These are phyloP conservation scores for Nephrocerus scutellatus DNA, from an alignment of 2,888 invertebrate genomes.

Conservation along the genomic window DNA sequence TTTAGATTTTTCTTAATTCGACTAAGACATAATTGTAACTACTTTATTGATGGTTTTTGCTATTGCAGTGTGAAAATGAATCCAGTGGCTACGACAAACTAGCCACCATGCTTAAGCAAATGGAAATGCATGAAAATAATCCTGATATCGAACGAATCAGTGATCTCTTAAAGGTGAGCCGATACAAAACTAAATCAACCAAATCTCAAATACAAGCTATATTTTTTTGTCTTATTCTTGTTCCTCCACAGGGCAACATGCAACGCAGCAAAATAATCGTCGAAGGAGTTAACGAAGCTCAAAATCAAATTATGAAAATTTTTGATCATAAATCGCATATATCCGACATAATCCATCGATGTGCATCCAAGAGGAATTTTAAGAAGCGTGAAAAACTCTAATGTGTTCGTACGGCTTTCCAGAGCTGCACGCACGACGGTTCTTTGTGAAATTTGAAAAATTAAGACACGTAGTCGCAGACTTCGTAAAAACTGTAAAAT, in stretches of 20 bases:
- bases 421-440: too few species aligned
- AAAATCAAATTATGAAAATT: slow-evolving; percentile 78
- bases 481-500: too few species aligned
- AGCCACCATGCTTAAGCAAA: slow-evolving; percentile 40
- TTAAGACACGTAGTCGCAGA: too few species aligned
- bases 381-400: slow-evolving; percentile 76
- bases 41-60: slow-evolving; percentile 8
- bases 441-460: too few species aligned
- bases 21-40: not conserved
- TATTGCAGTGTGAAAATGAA: slow-evolving; percentile 51
- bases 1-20: not conserved
- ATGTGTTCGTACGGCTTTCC: too few species aligned
- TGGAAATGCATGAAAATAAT: slow-evolving; percentile 49
- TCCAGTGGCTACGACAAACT: slow-evolving; percentile 46
- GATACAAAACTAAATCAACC: not conserved
- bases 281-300: slow-evolving; percentile 85
- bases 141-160: slow-evolving; percentile 51
- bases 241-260: slow-evolving; percentile 70
- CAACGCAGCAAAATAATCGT: slow-evolving; percentile 89
- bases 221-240: slow-evolving; percentile 23
- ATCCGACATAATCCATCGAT: slow-evolving; percentile 80
- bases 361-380: slow-evolving; percentile 85
- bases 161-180: slow-evolving; percentile 58
- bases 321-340: slow-evolving; percentile 87
- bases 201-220: not conserved